These are phyloP conservation scores for Lontra canadensis DNA, from an alignment of 2,113 vertebrate species.

Conservation along the genomic window DNA sequence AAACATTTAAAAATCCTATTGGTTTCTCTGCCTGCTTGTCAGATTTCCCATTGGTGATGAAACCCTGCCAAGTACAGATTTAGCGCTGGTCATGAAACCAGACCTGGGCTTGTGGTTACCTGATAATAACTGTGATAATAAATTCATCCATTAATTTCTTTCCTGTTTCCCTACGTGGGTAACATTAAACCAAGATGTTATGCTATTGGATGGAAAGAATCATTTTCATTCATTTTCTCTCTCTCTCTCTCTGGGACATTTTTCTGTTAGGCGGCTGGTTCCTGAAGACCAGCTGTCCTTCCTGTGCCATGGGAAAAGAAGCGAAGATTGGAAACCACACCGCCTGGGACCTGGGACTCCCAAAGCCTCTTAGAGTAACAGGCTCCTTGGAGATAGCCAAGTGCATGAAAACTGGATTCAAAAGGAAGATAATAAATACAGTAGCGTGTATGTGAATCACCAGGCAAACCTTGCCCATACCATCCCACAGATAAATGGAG, in stretches of 20 bases:
- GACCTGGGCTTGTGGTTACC: constrained; percentile 65
- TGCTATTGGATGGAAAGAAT: constrained; percentile 67
- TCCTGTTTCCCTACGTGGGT: constrained; percentile 68
- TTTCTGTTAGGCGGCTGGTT: not conserved
- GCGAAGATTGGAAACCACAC: not conserved
- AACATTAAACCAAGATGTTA: constrained; percentile 65
- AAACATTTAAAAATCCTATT: constrained; percentile 72
- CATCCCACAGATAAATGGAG: not conserved
- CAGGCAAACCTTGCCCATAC: not conserved
- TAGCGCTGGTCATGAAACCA: constrained; percentile 52
- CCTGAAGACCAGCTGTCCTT: not conserved
- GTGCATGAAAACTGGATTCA: not conserved
- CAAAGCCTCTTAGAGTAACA: not conserved
- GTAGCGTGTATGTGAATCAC: not conserved
- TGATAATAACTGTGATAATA: constrained; percentile 74
- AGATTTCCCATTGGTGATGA: constrained; percentile 80
- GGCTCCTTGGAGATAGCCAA: not conserved
- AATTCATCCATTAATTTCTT: constrained; percentile 78
- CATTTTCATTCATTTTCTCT: constrained; percentile 34
- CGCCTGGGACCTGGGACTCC: not conserved
- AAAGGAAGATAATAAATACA: not conserved
- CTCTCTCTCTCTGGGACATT: not conserved
- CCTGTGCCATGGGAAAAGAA: not conserved
- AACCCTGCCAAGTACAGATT: constrained; percentile 65
- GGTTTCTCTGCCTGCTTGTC: constrained; percentile 77